Evolutionary conservation across 2,797 vertebrate species (phyloP), one percentile per base, ranked within the genome.

Genomic region (Danio kyathit): DNA sequence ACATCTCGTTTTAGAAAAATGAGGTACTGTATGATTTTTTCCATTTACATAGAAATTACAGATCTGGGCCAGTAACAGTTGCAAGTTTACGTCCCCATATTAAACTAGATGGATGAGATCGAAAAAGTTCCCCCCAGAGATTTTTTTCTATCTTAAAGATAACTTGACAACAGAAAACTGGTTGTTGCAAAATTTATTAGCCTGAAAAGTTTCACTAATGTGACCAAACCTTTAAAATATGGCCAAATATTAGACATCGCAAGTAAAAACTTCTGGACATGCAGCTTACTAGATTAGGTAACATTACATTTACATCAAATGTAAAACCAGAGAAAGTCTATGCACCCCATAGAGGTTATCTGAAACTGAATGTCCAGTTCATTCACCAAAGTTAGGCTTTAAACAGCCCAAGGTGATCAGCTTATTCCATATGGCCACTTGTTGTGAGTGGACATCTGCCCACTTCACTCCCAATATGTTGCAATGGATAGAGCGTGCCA

Each of bases 371-470:
- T 40, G 41, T 57, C 13, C 63, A 29, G 51, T 66, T 54, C 51
- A 46, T 66, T 74, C 43, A 64, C 21, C 8, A 54, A 72, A 49
- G 57, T 79, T 74, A 78, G 52, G 14, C 74, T 65, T 46, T 51
- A 57, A 74, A 82, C 13, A 72, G 44, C 14, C 54, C 10, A 29
- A 48, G 63, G 49, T 73, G 67, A 82, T 74, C 49, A 85, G 84
- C 77, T 72, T 38, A 16, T 69, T 80, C 84, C 77, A 85, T 82
- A 80, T 77, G 77, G 81, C 48, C 61, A 48, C 48, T 61, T 48
- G 48, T 44, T 56, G 40, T 67, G n/a, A 60, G 41, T 69, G 19
- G 48, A 76, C 70, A 79, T 78, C 76, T 83, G 76, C 46, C 41
- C 64, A 16, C 54, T 13, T 75, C 40, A 54, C 46, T 41, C 46